Percentiles rank a stretch among this genome's conserved stretches.
These are phyloP conservation scores for Crocidura indochinensis DNA, from an alignment of 2,797 vertebrate species.

Conservation along the genomic window DNA sequence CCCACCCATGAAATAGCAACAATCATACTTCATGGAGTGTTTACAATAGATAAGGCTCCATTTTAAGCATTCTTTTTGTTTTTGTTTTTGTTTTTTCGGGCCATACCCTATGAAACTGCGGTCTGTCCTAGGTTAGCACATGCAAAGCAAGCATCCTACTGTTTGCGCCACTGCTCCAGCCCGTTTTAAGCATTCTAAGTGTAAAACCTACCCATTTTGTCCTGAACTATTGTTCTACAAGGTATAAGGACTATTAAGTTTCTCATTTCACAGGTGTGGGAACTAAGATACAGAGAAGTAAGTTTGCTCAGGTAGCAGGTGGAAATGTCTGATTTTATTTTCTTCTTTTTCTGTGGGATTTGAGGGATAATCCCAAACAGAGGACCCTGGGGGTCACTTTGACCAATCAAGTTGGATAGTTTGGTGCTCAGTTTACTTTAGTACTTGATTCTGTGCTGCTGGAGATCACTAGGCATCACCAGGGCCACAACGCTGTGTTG, in stretches of 20 bases:
- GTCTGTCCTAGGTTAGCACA: no score
- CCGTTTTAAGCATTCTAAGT: not conserved
- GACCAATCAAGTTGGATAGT: not conserved
- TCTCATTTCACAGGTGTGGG: not conserved
- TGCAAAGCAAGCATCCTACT: no score
- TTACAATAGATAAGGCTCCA: not conserved
- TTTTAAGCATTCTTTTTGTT: not conserved
- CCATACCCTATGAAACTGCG: no score
- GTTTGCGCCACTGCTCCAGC: no score
- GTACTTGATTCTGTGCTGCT: not conserved
- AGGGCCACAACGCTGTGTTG: no score
- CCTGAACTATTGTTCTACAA: not conserved
- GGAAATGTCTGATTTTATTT: not conserved
- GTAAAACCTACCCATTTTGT: slow-evolving; percentile 6
- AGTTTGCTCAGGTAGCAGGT: not conserved
- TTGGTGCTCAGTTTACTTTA: no score
- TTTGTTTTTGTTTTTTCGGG: no score
- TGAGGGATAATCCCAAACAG: not conserved
- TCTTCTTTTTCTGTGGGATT: not conserved
- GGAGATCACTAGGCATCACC: no score
- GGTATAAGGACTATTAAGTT: no score
- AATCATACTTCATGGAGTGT: not conserved
- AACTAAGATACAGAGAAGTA: slow-evolving; percentile 6
- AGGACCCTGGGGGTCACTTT: no score
- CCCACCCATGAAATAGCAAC: not conserved